Base-by-base conservation (phyloP, 2,888 invertebrate genomes). In the Taphrorychus bicolor region DNA sequence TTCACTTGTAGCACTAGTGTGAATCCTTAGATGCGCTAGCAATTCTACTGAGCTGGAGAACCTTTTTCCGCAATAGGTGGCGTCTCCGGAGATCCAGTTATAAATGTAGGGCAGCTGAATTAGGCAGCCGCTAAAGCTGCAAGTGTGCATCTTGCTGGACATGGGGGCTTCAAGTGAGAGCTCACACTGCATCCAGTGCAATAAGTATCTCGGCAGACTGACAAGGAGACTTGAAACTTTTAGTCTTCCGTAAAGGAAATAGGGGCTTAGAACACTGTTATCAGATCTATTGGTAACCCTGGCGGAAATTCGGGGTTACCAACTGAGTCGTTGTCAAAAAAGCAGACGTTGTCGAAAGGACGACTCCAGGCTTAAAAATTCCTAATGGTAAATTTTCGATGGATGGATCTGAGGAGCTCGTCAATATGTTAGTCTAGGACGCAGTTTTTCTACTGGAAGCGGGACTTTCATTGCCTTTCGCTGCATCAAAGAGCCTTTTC, bases 151-250 rank as follows among this genome's bases (percentile, higher is more conserved):
- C 95, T 95, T 1, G 94, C 92, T 0, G 93, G 93, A 78, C 95
- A 95, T 3, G 87, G 84, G 11, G 76, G 67, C 11, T 76, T 75
- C 75, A 91, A 85, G 81, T 93, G 92, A 65, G 93, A 92, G 83
- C 91, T 94, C 69, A 95, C 84, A 73, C 94, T 93, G 80, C 96
- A 96, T 59, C 95, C 95, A 0, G 93, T 93, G 81, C 96, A 97
- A 79, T 94, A 95, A 0, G 95, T 95, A 82, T 96, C 96, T 66
- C 95, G 87, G 80, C 96, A 96, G 32, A 90, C 86, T 21, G 94
- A 90, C 74, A 91, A 81, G 53, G 86, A 84, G 7, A 91, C 91
- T 0, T 88, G 85, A 45, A n/a, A 86, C 87, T 84, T 95, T 94
- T 84, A 95, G 89, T 71, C 94, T 86, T 3, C 94, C 93, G 78